These are phyloP conservation scores for Lonchura striata DNA, from an alignment of 2,113 vertebrate species.

Conservation along the genomic window DNA sequence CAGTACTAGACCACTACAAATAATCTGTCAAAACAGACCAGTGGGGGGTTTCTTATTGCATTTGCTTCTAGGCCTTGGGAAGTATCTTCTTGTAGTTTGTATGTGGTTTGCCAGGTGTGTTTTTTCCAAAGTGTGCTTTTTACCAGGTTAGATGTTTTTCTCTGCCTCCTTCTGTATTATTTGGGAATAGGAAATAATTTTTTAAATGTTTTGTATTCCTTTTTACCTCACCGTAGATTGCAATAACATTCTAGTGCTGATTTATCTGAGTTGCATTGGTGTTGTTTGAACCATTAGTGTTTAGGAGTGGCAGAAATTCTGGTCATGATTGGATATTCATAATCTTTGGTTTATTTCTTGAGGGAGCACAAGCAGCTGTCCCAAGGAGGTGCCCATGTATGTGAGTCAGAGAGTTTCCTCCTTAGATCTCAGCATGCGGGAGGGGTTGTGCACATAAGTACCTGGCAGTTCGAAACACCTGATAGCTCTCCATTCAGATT, in stretches of 20 bases:
- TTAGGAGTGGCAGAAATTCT: neutral
- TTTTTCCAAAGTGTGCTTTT: neutral
- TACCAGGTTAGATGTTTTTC: neutral
- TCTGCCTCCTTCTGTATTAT: neutral
- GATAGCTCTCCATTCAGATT: neutral
- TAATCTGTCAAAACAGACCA: neutral
- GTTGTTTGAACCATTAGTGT: neutral
- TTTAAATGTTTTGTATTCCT: neutral
- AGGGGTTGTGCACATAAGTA: neutral
- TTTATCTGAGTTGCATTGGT: rapidly evolving
- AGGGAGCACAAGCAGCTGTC: neutral
- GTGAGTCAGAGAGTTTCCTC: neutral
- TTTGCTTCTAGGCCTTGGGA: neutral
- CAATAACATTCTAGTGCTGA: neutral
- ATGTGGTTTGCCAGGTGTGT: neutral
- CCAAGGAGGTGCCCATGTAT: neutral
- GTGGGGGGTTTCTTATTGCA: rapidly evolving
- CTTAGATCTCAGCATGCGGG: neutral
- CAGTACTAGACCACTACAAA: neutral
- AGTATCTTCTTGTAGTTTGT: neutral
- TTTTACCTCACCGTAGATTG: neutral
- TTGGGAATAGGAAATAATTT: neutral
- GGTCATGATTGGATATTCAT: neutral
- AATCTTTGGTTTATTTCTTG: neutral
- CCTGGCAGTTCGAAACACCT: neutral